Evolutionary conservation across 2,113 vertebrate genomes (phyloP), one percentile per base, ranked within the genome.

Genomic region (Chascanopsetta lugubris): DNA sequence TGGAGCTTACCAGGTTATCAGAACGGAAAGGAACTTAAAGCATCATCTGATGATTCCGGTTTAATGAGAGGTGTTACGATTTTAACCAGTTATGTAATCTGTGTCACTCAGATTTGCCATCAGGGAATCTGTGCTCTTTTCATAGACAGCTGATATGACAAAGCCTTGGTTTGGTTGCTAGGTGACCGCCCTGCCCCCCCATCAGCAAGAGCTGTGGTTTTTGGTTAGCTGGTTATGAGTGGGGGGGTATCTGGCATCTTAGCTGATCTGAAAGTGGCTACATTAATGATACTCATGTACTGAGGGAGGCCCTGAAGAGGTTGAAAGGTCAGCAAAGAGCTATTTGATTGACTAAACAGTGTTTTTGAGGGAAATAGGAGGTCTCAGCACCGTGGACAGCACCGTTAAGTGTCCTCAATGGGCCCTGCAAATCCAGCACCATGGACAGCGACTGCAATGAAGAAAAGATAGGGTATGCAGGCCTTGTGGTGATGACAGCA

Each of bases 341-440:
- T 30, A 32, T 36, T 17, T 10, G 8, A 24, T 22, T 20, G 29
- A 27, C 25, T 26, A 2, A 22, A 48, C 47, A 29, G 1, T n/a
- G 3, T 24, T 2, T 10, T 10, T 10, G 18, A 1, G 0, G 21
- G 1, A 11, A 5, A 2, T 1, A 1, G 18, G 3, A 3, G 7
- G 2, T 30, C 70, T 70, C 56, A 83, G 75, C 36, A 79, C 80
- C 45, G 1, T 12, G 72, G 72, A 61, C 42, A 79, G 70, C 1
- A 36, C 46, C 11, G 32, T 17, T 27, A 53, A 0, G 20, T 21
- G 12, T 32, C 27, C 18, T 4, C 10, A 5, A 9, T 3, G 20
- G 30, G 2, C 0, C 8, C 3, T 3, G 50, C 1, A 2, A 1
- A 24, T 78, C 76, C 85, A 86, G 86, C 21, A 84, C 77, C 77